Evolutionary conservation across 2,113 vertebrate species (phyloP).

Genomic region (Polyodon spathula): DNA sequence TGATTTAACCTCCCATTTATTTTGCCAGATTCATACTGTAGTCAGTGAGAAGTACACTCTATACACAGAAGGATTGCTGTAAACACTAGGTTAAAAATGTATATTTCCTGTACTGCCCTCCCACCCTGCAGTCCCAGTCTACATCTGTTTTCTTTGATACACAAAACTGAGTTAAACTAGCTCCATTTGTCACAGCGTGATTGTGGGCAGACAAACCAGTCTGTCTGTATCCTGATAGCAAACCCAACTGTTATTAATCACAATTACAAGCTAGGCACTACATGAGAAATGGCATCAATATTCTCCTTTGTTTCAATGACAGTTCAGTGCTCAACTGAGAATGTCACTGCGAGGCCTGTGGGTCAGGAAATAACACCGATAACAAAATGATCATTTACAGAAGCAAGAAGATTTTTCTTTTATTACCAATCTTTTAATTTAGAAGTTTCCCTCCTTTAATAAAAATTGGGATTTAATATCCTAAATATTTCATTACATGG

Average conservation of each 20-base stretch:
- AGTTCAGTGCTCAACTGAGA: slow-evolving; percentile 45
- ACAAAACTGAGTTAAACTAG: slow-evolving; percentile 82
- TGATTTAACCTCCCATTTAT: too few species aligned
- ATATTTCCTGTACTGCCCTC: slow-evolving; percentile 66
- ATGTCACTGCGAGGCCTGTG: slow-evolving; percentile 61
- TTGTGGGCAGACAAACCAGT: slow-evolving; percentile 92
- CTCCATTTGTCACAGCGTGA: slow-evolving; percentile 92
- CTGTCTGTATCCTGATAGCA: slow-evolving; percentile 87
- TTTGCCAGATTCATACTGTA: too few species aligned
- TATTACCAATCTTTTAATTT: slow-evolving; percentile 66
- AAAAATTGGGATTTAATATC: slow-evolving; percentile 61
- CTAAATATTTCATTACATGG: slow-evolving; percentile 57
- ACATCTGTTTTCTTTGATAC: slow-evolving; percentile 96
- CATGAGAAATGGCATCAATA: slow-evolving; percentile 70
- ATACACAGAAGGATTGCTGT: slow-evolving; percentile 41
- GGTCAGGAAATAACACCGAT: slow-evolving; percentile 66
- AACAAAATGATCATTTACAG: slow-evolving; percentile 53
- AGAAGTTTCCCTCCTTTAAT: slow-evolving; percentile 41
- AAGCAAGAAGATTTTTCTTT: slow-evolving; percentile 47
- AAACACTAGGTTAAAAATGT: slow-evolving; percentile 69
- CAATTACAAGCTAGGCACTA: slow-evolving; percentile 85
- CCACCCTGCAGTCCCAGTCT: slow-evolving; percentile 79
- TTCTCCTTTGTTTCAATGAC: slow-evolving; percentile 45
- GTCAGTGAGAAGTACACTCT: too few species aligned
- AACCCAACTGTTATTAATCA: slow-evolving; percentile 94